A percentile compares a stretch with the other conserved stretches of the same genome.
These are phyloP conservation scores for Heliothis peltigera DNA, from an alignment of 2,888 invertebrate species.

Conservation along the genomic window DNA sequence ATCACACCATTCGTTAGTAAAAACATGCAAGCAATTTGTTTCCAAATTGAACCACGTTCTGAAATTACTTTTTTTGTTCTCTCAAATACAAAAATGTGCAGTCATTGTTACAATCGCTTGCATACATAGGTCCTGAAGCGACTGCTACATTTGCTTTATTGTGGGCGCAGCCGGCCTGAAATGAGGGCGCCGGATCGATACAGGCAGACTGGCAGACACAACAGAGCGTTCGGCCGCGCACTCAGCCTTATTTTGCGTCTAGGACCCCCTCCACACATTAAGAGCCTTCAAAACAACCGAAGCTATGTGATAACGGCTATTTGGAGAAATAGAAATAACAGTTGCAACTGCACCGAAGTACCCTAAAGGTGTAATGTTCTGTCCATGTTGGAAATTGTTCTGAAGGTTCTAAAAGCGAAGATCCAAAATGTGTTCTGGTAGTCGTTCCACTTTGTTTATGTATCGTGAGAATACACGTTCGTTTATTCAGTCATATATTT, in stretches of 20 bases:
- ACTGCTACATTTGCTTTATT: slow-evolving; percentile 71
- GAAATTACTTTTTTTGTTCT: slow-evolving; percentile 51
- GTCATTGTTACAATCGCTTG: slow-evolving; percentile 60
- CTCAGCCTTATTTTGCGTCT: slow-evolving; percentile 53
- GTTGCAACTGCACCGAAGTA: slow-evolving; percentile 35
- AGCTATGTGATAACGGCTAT: slow-evolving; percentile 45
- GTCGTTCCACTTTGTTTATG: slow-evolving; percentile 45
- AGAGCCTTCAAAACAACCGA: slow-evolving; percentile 43
- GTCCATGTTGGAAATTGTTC: slow-evolving; percentile 38
- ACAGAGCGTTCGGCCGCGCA: slow-evolving; percentile 67
- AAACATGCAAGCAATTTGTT: slow-evolving; percentile 50
- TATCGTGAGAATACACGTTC: slow-evolving; percentile 22
- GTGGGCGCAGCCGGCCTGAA: slow-evolving; percentile 82
- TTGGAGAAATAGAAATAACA: slow-evolving; percentile 35
- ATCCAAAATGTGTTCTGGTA: slow-evolving; percentile 29
- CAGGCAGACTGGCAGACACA: slow-evolving; percentile 87
- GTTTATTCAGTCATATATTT: slow-evolving; percentile 30
- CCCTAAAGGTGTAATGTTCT: slow-evolving; percentile 43
- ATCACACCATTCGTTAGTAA: slow-evolving; percentile 36
- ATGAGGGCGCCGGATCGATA: slow-evolving; percentile 90
- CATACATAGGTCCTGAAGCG: slow-evolving; percentile 71
- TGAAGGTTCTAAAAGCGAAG: slow-evolving; percentile 39
- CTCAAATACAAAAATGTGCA: slow-evolving; percentile 49
- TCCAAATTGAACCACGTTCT: slow-evolving; percentile 53
- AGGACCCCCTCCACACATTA: slow-evolving; percentile 39